phyloP scores from a whole-genome alignment of 2,888 invertebrate species.

The Spisula solida region DNA sequence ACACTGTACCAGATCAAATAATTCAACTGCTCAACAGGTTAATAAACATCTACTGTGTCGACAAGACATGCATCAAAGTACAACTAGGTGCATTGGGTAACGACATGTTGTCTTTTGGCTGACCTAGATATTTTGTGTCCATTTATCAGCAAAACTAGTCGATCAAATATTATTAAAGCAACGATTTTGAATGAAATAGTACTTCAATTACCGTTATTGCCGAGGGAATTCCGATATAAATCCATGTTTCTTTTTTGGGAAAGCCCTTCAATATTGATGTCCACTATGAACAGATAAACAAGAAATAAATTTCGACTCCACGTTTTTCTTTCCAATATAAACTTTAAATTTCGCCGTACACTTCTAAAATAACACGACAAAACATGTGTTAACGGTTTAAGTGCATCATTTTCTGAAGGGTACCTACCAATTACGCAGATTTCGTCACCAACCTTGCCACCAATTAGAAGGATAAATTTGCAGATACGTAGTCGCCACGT shows the following conservation, averaged over 20 bases:
- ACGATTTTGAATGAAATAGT: background rate
- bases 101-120: background rate
- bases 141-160: background rate
- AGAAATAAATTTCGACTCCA: constrained; percentile 26
- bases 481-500: constrained; percentile 92
- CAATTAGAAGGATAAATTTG: constrained; percentile 97
- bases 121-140: constrained; percentile 5
- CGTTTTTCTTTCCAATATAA: constrained; percentile 26
- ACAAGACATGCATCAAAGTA: background rate
- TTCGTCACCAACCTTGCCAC: constrained; percentile 97
- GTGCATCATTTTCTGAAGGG: constrained; percentile 83
- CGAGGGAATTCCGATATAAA: constrained; percentile 64
- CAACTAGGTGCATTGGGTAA: background rate
- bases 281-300: constrained; percentile 16
- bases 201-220: constrained; percentile 48
- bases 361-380: background rate
- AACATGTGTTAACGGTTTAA: constrained; percentile 35
- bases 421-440: constrained; percentile 94
- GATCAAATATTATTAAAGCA: background rate
- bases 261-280: constrained; percentile 56
- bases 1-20: background rate
- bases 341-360: constrained; percentile 19
- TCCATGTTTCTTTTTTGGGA: constrained; percentile 61
- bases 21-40: background rate
- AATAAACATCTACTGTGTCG: background rate